phyloP scores from a whole-genome alignment of 2,113 vertebrate species.

The Pedetes capensis region DNA sequence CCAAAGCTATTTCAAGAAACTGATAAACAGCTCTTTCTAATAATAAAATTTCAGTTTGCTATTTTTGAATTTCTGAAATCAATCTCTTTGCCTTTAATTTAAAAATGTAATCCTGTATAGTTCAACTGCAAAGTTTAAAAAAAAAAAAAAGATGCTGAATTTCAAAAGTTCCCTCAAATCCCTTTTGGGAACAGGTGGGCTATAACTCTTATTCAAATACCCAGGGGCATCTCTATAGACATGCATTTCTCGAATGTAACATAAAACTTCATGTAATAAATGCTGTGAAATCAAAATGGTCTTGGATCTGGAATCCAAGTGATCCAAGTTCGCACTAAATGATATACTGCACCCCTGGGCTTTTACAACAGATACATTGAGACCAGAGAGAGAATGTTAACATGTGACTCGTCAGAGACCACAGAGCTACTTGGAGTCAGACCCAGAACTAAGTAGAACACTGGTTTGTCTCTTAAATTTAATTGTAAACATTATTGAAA shows the following conservation, averaged over 20 bases:
- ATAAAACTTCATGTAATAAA: neutral
- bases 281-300: neutral
- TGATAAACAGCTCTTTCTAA: neutral
- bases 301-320: neutral
- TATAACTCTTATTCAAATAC: neutral
- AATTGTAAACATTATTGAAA: neutral
- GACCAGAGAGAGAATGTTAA: neutral
- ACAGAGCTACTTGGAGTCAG: neutral
- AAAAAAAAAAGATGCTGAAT: neutral
- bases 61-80: constrained; percentile 16
- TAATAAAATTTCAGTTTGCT: neutral
- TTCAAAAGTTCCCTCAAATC: neutral
- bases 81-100: constrained; percentile 15
- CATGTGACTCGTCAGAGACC: neutral
- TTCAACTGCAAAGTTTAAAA: neutral
- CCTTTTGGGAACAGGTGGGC: neutral
- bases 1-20: constrained; percentile 3
- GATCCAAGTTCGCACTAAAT: too few relatives aligned
- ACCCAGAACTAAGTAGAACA: neutral
- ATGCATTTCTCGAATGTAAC: neutral
- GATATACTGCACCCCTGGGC: neutral
- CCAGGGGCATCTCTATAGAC: neutral
- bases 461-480: neutral
- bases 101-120: neutral
- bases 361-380: neutral